A percentile compares a stretch with the other conserved stretches of the same genome.
These are phyloP conservation scores for Araneus ventricosus DNA, from an alignment of 1,140 invertebrate species.

Conservation along the genomic window DNA sequence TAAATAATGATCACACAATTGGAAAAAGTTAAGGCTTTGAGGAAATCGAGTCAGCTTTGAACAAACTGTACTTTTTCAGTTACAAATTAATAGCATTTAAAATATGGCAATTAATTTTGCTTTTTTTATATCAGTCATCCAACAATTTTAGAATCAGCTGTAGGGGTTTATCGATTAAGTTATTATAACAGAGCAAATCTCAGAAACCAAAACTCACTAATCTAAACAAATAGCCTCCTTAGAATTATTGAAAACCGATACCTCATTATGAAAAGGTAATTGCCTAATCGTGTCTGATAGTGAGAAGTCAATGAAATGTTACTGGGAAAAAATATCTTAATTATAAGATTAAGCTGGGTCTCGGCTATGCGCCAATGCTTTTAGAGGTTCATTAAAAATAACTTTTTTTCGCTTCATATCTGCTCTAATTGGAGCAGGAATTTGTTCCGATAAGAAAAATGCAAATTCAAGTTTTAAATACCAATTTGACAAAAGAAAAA, in stretches of 20 bases:
- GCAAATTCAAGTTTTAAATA: too few relatives aligned
- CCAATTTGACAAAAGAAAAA: too few relatives aligned
- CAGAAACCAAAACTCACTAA: background rate
- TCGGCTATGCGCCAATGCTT: background rate
- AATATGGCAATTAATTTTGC: too few relatives aligned
- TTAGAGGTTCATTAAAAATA: background rate
- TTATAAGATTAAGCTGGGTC: background rate
- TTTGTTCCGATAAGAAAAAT: too few relatives aligned
- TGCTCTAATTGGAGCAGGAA: background rate
- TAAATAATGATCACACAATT: too few relatives aligned
- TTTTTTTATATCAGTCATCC: too few relatives aligned
- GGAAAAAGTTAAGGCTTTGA: too few relatives aligned
- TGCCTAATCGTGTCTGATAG: background rate
- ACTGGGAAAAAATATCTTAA: conserved; percentile 2
- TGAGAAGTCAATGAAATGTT: background rate
- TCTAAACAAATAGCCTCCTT: background rate
- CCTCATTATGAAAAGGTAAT: conserved; percentile 15
- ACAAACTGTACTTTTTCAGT: too few relatives aligned
- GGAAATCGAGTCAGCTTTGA: too few relatives aligned
- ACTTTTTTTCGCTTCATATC: background rate
- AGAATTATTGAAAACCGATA: conserved; percentile 27
- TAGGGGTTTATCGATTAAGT: background rate
- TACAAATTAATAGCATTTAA: too few relatives aligned
- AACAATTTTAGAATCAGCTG: background rate
- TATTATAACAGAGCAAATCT: background rate